phyloP scores from a whole-genome alignment of 2,888 invertebrate species.

The Lymantria monacha region DNA sequence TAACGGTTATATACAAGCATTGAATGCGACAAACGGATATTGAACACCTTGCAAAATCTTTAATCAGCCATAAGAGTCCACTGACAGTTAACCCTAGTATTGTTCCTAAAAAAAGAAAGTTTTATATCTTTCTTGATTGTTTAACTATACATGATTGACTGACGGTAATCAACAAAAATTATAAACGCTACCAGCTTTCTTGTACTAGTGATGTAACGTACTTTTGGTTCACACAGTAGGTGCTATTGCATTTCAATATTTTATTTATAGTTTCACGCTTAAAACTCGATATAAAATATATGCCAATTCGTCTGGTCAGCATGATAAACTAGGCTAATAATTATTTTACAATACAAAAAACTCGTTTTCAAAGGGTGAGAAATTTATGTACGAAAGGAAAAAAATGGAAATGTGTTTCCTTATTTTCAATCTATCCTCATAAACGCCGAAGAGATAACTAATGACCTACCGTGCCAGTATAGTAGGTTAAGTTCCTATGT shows the following conservation, averaged over 20 bases:
- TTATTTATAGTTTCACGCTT: too few species aligned
- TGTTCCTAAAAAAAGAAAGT: conserved; percentile 57
- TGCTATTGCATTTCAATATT: conserved; percentile 10
- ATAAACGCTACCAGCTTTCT: conserved; percentile 50
- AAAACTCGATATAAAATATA: too few species aligned
- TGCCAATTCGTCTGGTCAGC: too few species aligned
- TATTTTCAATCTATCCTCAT: too few species aligned
- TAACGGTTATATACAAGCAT: conserved; percentile 22
- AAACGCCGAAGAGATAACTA: too few species aligned
- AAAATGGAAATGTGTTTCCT: too few species aligned
- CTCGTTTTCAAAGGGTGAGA: too few species aligned
- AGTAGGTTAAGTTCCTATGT: too few species aligned
- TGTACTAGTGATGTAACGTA: conserved; percentile 44
- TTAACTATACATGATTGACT: conserved; percentile 59
- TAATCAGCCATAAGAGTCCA: conserved; percentile 31
- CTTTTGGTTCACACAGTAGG: conserved; percentile 37
- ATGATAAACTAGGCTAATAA: too few species aligned
- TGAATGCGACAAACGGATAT: conserved; percentile 26
- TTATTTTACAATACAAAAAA: too few species aligned
- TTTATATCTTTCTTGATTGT: conserved; percentile 48
- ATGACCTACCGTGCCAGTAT: too few species aligned
- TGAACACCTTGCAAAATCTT: conserved; percentile 36
- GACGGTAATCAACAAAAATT: conserved; percentile 46
- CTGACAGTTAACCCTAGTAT: conserved; percentile 23
- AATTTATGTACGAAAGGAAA: too few species aligned